A percentile compares a stretch with the other conserved stretches of the same genome.
These are phyloP conservation scores for Oligia latruncula DNA, from an alignment of 2,888 invertebrate genomes.

Conservation along the genomic window DNA sequence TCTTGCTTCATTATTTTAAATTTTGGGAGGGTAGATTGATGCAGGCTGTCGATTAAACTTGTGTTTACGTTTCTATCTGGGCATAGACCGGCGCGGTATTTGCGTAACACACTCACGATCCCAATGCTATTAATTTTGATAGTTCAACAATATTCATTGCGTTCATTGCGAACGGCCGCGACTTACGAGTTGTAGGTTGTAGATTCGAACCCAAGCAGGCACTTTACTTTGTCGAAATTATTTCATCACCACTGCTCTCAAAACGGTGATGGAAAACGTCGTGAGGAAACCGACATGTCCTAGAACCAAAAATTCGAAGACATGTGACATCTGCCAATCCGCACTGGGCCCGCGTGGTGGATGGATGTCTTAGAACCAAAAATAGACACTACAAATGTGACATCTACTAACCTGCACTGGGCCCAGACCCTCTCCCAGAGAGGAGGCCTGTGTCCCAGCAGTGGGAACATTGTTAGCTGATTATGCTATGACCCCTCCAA, in stretches of 20 bases:
- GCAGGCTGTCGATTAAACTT: not conserved
- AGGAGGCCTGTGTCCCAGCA: not conserved
- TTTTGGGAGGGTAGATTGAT: not conserved
- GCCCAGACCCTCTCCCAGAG: not conserved
- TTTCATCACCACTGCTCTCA: too few relatives aligned
- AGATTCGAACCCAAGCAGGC: too few relatives aligned
- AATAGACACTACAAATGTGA: not conserved
- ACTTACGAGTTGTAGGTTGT: too few relatives aligned
- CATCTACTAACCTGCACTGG: not conserved
- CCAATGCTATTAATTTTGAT: not conserved
- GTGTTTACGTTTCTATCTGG: too few relatives aligned
- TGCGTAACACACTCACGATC: not conserved
- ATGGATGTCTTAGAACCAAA: not conserved
- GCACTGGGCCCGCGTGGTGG: not conserved
- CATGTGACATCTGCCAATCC: not conserved
- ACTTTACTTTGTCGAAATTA: too few relatives aligned
- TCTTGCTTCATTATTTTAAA: slow-evolving; percentile 12
- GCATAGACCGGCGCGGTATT: not conserved
- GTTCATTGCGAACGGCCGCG: too few relatives aligned
- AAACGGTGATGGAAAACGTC: too few relatives aligned
- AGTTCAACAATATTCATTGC: not conserved
- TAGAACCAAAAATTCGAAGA: not conserved
- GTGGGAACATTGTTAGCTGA: not conserved
- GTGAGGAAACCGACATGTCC: too few relatives aligned
- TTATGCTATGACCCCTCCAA: not conserved